Evolutionary conservation across 2,113 vertebrate species (phyloP), one percentile per base, ranked within the genome.

Genomic region (Pseudopodoces humilis): DNA sequence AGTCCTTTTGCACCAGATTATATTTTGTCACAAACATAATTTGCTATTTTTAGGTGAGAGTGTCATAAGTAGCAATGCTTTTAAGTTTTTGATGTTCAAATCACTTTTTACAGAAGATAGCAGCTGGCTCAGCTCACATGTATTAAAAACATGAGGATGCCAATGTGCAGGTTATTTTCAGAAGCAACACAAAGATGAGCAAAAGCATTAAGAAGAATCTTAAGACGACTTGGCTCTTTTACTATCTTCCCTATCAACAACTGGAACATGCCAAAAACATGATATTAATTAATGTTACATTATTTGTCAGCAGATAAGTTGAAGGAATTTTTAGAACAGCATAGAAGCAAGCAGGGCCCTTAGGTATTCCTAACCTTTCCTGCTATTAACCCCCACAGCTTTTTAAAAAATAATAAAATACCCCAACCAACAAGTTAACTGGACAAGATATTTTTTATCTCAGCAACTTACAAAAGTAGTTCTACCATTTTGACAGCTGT

Each of bases 201-300:
- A 80, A 77, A 90, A 90, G 11, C 25, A 46, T 83, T 65, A 74
- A 65, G 58, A 56, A 79, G 27, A 70, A 46, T 35, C 33, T 90
- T 65, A 65, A 62, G 30, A 77, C 2, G 3, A 75, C 37, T 83
- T 88, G 68, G 46, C 30, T 92, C 33, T 90, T 94, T 55, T 65
- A 83, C 43, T 64, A 9, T 91, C 60, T 90, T 72, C 50, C 21
- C 63, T 65, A 55, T 83, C 30, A 16, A 92, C 30, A 94, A 67
- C 35, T 70, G 71, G 59, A 37, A 83, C 71, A 59, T 7, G 8
- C 71, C 72, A 83, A 92, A 93, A 82, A 27, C 35, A 83, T 93
- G n/a, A 52, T 49, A 94, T 89, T 93, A 77, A 92, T 93, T 75
- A 67, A 24, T 53, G 39, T 39, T 46, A 62, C 10, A 5, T 56